These are phyloP conservation scores for Dicentrarchus labrax DNA, from an alignment of 2,113 vertebrate species.

Conservation along the genomic window DNA sequence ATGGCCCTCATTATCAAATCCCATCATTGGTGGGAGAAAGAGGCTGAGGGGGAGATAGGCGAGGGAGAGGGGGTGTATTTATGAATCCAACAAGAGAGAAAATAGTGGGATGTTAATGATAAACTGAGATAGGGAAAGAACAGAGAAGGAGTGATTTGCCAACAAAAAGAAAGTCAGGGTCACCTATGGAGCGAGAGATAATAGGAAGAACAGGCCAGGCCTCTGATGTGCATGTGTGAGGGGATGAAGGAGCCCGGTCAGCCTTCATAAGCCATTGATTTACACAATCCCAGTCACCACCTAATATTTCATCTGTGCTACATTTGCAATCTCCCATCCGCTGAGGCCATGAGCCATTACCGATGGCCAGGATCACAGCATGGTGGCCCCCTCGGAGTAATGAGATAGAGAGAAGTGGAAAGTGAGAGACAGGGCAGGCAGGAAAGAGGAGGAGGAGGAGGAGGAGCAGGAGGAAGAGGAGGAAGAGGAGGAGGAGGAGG, in stretches of 20 bases:
- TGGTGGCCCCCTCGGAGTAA: constrained; percentile 76
- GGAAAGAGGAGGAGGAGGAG: constrained; percentile 49
- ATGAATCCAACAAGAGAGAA: constrained; percentile 39
- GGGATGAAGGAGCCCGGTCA: constrained; percentile 65
- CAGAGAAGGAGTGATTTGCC: constrained; percentile 60
- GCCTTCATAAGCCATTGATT: constrained; percentile 82
- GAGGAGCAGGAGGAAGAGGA: constrained; percentile 2
- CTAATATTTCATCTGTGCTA: constrained; percentile 80
- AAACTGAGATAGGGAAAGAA: constrained; percentile 53
- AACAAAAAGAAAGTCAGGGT: constrained; percentile 60
- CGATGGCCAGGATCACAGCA: constrained; percentile 76
- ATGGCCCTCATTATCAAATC: constrained; percentile 70
- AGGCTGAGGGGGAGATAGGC: constrained; percentile 4
- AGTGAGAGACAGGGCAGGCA: constrained; percentile 66
- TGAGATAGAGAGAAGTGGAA: constrained; percentile 78
- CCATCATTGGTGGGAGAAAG: constrained; percentile 42
- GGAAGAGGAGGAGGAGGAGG: background rate
- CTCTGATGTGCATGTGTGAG: constrained; percentile 53
- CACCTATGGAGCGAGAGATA: constrained; percentile 48
- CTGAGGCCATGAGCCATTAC: constrained; percentile 80
- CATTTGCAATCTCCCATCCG: constrained; percentile 77
- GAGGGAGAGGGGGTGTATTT: constrained; percentile 20
- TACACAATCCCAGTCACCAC: constrained; percentile 75
- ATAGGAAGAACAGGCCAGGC: constrained; percentile 54
- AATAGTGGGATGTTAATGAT: constrained; percentile 59